phyloP scores from a whole-genome alignment of 2,888 invertebrate species.

The Brachypalpus laphriformis region DNA sequence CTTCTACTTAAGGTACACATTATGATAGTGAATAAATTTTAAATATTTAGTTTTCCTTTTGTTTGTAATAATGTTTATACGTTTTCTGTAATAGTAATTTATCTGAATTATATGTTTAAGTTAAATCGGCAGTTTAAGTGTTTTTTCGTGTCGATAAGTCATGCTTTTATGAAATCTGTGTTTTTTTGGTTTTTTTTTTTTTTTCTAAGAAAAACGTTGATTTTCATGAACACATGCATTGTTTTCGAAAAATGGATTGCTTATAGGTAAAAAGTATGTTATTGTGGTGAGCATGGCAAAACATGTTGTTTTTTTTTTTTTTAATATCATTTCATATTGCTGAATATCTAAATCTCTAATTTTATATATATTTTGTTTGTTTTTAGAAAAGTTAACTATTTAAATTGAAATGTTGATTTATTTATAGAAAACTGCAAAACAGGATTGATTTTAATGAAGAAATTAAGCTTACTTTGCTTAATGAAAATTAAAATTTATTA shows the following conservation, averaged over 20 bases:
- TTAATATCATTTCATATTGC: conserved; percentile 51
- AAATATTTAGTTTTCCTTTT: conserved; percentile 45
- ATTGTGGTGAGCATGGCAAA: conserved; percentile 53
- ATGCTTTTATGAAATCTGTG: conserved; percentile 58
- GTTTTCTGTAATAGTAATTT: conserved; percentile 40
- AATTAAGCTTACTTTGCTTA: conserved; percentile 41
- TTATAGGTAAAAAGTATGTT: conserved; percentile 48
- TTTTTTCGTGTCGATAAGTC: conserved; percentile 68
- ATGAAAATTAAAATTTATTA: background rate
- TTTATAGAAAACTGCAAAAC: conserved; percentile 20
- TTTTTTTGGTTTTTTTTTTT: background rate
- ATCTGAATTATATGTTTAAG: conserved; percentile 66
- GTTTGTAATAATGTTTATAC: conserved; percentile 33
- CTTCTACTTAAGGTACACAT: conserved; percentile 73
- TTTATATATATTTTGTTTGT: conserved; percentile 1
- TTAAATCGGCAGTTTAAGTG: conserved; percentile 72
- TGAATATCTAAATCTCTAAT: conserved; percentile 52
- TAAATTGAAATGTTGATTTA: conserved; percentile 9
- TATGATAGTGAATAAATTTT: conserved; percentile 61
- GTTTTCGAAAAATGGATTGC: conserved; percentile 51
- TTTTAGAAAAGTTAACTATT: conserved; percentile 33
- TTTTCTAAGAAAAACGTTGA: conserved; percentile 12
- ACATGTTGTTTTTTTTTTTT: conserved; percentile 37
- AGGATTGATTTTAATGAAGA: conserved; percentile 16
- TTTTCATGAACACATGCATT: conserved; percentile 66